These are phyloP conservation scores for Discoglossus pictus DNA, from an alignment of 2,797 vertebrate species.

Conservation along the genomic window DNA sequence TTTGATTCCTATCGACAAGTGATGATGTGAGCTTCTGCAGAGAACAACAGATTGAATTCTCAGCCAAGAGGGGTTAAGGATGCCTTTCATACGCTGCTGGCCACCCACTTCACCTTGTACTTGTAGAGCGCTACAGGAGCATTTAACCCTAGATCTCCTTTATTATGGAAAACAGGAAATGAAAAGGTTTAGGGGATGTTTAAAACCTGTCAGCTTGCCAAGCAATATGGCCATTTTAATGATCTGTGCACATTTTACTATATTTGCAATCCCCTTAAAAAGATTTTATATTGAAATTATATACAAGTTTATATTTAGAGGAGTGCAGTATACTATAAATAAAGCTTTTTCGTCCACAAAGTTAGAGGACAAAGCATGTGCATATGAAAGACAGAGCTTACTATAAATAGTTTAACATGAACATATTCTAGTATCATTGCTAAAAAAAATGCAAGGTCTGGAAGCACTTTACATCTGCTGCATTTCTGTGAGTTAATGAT, in stretches of 20 bases:
- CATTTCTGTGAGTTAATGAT: conserved; percentile 38
- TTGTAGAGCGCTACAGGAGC: conserved; percentile 25
- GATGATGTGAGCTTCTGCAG: conserved; percentile 60
- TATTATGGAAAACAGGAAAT: conserved; percentile 43
- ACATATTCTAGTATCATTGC: too few relatives aligned
- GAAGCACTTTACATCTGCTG: conserved; percentile 22
- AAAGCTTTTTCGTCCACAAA: too few relatives aligned
- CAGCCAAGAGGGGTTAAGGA: conserved; percentile 68
- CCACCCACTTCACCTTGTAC: conserved; percentile 67
- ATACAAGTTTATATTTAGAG: too few relatives aligned
- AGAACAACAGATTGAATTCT: conserved; percentile 65
- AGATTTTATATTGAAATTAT: background rate
- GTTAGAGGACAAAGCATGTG: too few relatives aligned
- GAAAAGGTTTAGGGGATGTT: conserved; percentile 29
- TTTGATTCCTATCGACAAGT: conserved; percentile 65
- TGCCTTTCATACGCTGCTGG: conserved; percentile 58
- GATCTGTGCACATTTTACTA: conserved; percentile 11
- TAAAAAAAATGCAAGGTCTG: conserved; percentile 7
- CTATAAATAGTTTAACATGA: too few relatives aligned
- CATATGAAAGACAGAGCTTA: too few relatives aligned
- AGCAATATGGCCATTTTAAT: conserved; percentile 20
- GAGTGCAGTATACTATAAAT: too few relatives aligned
- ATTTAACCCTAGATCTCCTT: conserved; percentile 40
- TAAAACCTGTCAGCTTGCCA: conserved; percentile 1
- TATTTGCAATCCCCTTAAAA: background rate